Evolutionary conservation across 2,888 invertebrate genomes (phyloP), one percentile per base, ranked within the genome.

Genomic region (Dynastes grantii): DNA sequence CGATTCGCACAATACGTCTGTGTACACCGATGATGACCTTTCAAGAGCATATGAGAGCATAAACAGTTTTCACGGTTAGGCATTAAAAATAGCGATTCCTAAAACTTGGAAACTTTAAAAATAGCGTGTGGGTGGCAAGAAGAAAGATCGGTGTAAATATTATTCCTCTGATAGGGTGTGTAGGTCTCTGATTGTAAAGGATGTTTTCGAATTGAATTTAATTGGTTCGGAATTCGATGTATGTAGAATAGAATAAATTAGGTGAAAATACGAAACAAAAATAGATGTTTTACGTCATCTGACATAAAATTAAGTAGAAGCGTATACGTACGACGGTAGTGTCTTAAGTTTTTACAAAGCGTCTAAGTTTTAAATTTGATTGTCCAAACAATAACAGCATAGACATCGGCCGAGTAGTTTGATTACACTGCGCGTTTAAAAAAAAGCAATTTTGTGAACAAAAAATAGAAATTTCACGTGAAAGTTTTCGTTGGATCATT

Each of bases 1-100:
- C 63, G 11, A 63, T 63, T 13, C 9, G 32, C 22, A 22, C 45
- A 45, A 45, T 45, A 40, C n/a, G 16, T 40, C 9, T 16, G 11
- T 16, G 40, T 37, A 40, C 40, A 29, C 27, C 40, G 27, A 22
- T 49, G 45, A 61, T 58, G 73, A 75, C 73, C 73, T 75, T 75
- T 61, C 45, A 75, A 45, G 61, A 61, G 40, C 73, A 45, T 55
- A 75, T 61, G 73, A 45, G 61, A 63, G 45, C 51, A 29, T 75
- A 75, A 75, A 75, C 73, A 75, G 22, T 75, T 75, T 75, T 75
- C 73, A 75, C 73, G 73, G 73, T 75, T 75, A 75, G 9, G 27
- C 55, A 16, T 75, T 75, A 75, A 75, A 75, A 75, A 75, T 75
- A 75, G 73, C 45, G 22, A 75, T 75, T 61, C 61, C 45, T 40